phyloP scores from a whole-genome alignment of 2,797 vertebrate genomes.

The Euthynnus affinis region DNA sequence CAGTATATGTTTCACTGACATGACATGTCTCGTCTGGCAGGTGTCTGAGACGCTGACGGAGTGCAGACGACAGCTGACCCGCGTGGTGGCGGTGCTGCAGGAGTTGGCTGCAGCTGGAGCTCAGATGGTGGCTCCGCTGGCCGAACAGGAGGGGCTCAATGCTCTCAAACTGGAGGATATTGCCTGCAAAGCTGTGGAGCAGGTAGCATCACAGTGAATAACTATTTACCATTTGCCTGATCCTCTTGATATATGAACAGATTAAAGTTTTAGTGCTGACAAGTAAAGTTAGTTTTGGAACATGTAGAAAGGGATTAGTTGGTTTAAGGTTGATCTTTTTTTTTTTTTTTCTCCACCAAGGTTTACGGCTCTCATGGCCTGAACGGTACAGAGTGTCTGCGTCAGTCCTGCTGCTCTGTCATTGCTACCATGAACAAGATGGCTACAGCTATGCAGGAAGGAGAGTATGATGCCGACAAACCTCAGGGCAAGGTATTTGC shows the following conservation, averaged over 20 bases:
- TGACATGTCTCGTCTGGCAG: conserved; percentile 67
- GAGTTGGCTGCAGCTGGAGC: conserved; percentile 93
- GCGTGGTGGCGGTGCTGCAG: conserved; percentile 95
- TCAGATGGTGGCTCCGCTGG: conserved; percentile 90
- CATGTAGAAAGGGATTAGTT: not conserved
- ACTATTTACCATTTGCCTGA: not conserved
- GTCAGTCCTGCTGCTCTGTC: conserved; percentile 93
- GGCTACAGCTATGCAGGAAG: conserved; percentile 99
- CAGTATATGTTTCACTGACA: not conserved
- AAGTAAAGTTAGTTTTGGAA: not conserved
- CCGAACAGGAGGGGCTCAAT: conserved; percentile 91
- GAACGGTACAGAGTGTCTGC: conserved; percentile 91
- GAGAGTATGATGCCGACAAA: conserved; percentile 95
- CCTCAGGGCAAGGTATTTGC: conserved; percentile 88
- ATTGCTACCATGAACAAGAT: conserved; percentile 98
- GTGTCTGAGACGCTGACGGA: conserved; percentile 91
- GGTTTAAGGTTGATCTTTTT: not conserved
- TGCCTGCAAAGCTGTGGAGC: conserved; percentile 90
- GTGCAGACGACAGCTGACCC: conserved; percentile 92
- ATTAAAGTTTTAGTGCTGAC: no score
- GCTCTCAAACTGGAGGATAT: conserved; percentile 90
- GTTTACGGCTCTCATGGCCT: conserved; percentile 90
- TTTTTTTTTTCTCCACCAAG: conserved; percentile 64
- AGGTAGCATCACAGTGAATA: conserved; percentile 82
- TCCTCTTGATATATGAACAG: not conserved